Base-by-base conservation (phyloP, 2,113 vertebrate species). In the Drymodes brunneopygia region DNA sequence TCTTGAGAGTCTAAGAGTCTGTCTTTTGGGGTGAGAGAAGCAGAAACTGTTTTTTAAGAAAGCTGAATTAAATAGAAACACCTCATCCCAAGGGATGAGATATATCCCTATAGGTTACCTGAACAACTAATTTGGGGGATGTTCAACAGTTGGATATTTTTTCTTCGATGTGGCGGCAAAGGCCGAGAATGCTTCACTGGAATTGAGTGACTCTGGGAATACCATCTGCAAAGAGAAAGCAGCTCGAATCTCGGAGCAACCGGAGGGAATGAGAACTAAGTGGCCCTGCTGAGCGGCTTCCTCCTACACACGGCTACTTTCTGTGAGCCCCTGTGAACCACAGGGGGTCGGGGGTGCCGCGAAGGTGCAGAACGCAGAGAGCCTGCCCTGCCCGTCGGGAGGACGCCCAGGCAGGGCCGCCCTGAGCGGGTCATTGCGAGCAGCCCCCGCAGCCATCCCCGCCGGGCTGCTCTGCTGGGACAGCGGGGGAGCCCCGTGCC, bases 351-450 rank as follows among this genome's bases (percentile, higher is more conserved):
- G 36, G 21, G 24, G 29, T 4, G 42, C 28, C 31, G 9, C 5
- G 4, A 33, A 51, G 50, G 10, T 8, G 80, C 27, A 8, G 22
- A 6, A 10, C 2, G 21, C 23, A 17, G 56, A 50, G 40, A 19
- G 1, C 3, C 48, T 0, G 8, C 10, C 57, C 21, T 9, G 4
- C 11, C 36, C 20, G 6, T 10, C 3, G 9, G n/a, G 6, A 20
- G 65, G 36, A 7, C 20, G 29, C 8, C 28, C 1, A 9, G 14
- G 10, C 20, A 47, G 40, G 7, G n/a, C 47, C 6, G 17, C 8
- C 21, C 50, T 6, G 42, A 42, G 29, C 14, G 14, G 25, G 48
- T 48, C 29, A 35, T 24, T 7, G 38, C 14, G 4, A 21, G 5
- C 58, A 28, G 27, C 12, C 10, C 21, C 45, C 5, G n/a, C 51